Conservation (phyloP, 2,888 invertebrate species). For the Desoria tigrina region DNA sequence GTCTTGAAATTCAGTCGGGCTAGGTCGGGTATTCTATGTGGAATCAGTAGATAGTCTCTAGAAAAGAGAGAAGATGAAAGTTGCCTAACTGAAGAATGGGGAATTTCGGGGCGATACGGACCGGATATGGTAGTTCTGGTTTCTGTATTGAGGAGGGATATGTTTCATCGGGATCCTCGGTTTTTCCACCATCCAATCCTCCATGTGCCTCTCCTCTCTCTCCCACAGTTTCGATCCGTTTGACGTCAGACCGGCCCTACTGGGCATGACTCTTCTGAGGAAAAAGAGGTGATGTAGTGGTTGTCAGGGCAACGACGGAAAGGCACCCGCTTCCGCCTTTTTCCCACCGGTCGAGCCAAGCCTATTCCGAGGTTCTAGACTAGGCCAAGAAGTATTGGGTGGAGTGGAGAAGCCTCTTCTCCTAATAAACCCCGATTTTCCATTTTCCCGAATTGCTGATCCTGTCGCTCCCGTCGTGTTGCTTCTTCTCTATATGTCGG, state of each 20-base stretch:
- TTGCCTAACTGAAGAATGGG: too few relatives aligned
- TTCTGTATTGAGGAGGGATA: not conserved
- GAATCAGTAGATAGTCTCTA: too few relatives aligned
- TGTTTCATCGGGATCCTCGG: not conserved
- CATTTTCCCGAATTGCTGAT: too few relatives aligned
- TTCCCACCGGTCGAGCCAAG: slow-evolving; percentile 4
- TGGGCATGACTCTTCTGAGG: slow-evolving; percentile 4
- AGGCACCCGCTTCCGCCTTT: slow-evolving; percentile 16
- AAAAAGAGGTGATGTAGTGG: not conserved
- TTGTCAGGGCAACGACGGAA: not conserved
- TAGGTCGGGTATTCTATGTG: too few relatives aligned
- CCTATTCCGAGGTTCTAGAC: not conserved
- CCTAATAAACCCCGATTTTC: too few relatives aligned
- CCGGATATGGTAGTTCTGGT: too few relatives aligned
- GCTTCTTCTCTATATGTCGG: too few relatives aligned
- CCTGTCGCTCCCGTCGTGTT: too few relatives aligned
- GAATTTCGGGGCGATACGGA: too few relatives aligned
- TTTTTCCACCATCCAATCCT: not conserved
- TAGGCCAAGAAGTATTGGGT: slow-evolving; percentile 8
- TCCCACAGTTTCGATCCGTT: slow-evolving; percentile 20
- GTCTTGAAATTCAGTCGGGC: too few relatives aligned
- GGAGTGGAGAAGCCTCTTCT: too few relatives aligned
- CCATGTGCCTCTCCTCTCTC: not conserved
- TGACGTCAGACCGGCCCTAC: slow-evolving; percentile 9
- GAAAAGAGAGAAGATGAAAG: too few relatives aligned